These are phyloP conservation scores for Phylloscopus trochiloides DNA, from an alignment of 2,113 vertebrate genomes.

Conservation along the genomic window DNA sequence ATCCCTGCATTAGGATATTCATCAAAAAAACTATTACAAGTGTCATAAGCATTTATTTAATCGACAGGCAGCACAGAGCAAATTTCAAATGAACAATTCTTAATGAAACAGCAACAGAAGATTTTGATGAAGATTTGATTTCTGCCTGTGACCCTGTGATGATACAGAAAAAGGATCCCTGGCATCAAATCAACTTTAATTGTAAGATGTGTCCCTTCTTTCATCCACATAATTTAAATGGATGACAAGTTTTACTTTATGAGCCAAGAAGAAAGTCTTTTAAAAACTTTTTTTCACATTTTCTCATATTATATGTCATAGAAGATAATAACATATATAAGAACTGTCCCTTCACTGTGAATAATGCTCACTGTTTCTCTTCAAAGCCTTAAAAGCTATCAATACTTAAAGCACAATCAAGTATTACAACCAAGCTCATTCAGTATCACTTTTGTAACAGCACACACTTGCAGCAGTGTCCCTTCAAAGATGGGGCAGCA, in stretches of 20 bases:
- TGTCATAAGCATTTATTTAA: background rate
- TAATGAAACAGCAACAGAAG: background rate
- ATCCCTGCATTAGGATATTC: background rate
- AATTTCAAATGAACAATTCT: background rate
- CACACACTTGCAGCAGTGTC: background rate
- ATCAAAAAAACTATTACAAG: background rate
- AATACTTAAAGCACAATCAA: background rate
- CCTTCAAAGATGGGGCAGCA: background rate
- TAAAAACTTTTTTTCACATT: background rate
- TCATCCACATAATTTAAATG: background rate
- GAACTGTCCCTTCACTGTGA: background rate
- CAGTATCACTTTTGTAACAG: background rate
- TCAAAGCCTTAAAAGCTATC: background rate
- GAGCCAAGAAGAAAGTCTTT: background rate
- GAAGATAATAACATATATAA: background rate
- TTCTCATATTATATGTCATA: background rate
- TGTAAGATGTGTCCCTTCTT: background rate
- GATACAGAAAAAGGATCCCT: background rate
- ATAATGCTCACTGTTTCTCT: background rate
- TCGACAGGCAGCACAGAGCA: background rate
- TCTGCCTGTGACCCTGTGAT: background rate
- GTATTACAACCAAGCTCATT: background rate
- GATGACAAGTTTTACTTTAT: background rate
- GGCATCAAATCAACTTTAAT: background rate
- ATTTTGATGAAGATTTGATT: background rate